Evolutionary conservation across 2,888 invertebrate genomes (phyloP).

Genomic region (Nomada ferruginata): DNA sequence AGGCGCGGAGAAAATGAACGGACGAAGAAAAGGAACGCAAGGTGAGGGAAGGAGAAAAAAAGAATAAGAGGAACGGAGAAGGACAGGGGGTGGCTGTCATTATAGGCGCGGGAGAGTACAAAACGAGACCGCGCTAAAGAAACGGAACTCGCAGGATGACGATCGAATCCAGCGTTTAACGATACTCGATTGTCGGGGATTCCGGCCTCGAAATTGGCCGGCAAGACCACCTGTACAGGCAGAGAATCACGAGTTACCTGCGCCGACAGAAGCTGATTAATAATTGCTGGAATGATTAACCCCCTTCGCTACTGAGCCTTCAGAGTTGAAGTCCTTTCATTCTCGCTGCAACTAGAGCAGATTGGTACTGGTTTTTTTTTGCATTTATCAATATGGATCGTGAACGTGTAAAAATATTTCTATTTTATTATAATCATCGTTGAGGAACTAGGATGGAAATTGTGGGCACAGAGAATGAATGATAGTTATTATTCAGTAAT

Average conservation of each 20-base stretch:
- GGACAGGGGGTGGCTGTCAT: constrained; percentile 54
- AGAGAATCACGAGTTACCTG: constrained; percentile 22
- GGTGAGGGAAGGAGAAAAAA: constrained; percentile 22
- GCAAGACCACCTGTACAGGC: constrained; percentile 57
- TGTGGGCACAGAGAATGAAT: too few relatives aligned
- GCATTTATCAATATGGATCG: too few relatives aligned
- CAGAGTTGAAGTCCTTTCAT: too few relatives aligned
- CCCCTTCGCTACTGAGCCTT: too few relatives aligned
- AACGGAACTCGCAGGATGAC: constrained; percentile 57
- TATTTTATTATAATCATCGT: too few relatives aligned
- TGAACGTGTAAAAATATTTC: too few relatives aligned
- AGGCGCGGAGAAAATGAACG: constrained; percentile 54
- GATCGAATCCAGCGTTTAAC: constrained; percentile 63
- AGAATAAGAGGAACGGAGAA: constrained; percentile 19
- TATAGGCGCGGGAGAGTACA: constrained; percentile 48
- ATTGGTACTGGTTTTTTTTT: too few relatives aligned
- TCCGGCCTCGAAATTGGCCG: constrained; percentile 56
- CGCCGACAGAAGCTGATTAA: constrained; percentile 6
- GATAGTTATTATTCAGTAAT: too few relatives aligned
- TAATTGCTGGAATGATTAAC: background rate
- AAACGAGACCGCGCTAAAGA: constrained; percentile 60
- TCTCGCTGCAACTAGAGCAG: background rate
- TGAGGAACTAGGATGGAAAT: too few relatives aligned
- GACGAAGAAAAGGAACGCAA: constrained; percentile 17
- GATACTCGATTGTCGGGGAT: constrained; percentile 61